Evolutionary conservation across 2,888 invertebrate genomes (phyloP).

Genomic region (Carabus problematicus): DNA sequence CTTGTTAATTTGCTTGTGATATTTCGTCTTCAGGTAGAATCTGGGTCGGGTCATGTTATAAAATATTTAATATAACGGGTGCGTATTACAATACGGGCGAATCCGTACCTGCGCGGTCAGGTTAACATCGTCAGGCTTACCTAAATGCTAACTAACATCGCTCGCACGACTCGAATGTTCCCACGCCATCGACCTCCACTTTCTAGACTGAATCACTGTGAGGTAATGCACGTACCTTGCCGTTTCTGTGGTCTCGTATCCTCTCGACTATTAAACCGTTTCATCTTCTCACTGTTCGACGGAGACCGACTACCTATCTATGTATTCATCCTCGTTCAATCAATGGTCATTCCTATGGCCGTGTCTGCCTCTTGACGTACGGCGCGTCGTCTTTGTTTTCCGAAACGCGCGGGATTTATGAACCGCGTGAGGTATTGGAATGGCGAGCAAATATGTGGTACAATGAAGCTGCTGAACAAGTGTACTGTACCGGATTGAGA

Average conservation of each 20-base stretch:
- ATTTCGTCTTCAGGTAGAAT: too few relatives aligned
- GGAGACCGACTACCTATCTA: background rate
- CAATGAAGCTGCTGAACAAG: too few relatives aligned
- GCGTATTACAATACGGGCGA: background rate
- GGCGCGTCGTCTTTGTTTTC: background rate
- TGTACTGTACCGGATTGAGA: too few relatives aligned
- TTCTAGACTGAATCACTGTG: slow-evolving; percentile 37
- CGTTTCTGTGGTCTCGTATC: slow-evolving; percentile 8
- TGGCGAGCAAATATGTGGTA: too few relatives aligned
- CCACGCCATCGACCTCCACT: slow-evolving; percentile 35
- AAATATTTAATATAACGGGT: too few relatives aligned
- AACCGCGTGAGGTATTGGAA: background rate
- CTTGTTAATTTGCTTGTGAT: too few relatives aligned
- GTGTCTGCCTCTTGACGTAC: background rate
- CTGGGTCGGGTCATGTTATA: too few relatives aligned
- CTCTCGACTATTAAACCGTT: slow-evolving; percentile 6
- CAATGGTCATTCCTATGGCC: background rate
- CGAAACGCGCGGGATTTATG: background rate
- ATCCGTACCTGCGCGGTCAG: slow-evolving; percentile 17
- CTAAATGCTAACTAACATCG: slow-evolving; percentile 30
- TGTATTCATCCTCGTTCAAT: background rate
- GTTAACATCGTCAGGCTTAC: slow-evolving; percentile 13
- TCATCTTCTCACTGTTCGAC: slow-evolving; percentile 8
- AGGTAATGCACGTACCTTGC: slow-evolving; percentile 32
- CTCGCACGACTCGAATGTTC: slow-evolving; percentile 31